phyloP scores from a whole-genome alignment of 1,140 invertebrate species.

The Bombus sylvicola region DNA sequence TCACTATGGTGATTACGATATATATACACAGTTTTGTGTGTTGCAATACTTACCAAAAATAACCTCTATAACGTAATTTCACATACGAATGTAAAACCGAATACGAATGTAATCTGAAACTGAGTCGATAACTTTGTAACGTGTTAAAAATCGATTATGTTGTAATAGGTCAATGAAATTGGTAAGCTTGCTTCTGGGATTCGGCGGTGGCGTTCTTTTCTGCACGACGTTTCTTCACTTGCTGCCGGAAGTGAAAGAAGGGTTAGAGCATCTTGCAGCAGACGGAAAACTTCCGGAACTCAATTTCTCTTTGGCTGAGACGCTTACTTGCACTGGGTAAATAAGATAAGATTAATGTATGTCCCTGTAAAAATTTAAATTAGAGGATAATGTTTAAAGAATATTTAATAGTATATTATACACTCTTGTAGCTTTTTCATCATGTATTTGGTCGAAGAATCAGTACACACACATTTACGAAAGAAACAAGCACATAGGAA shows the following conservation, averaged over 20 bases:
- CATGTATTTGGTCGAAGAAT: slow-evolving; percentile 93
- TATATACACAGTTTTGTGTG: background rate
- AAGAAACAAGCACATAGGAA: slow-evolving; percentile 67
- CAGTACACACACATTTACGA: slow-evolving; percentile 87
- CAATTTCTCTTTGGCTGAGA: slow-evolving; percentile 87
- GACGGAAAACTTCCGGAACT: slow-evolving; percentile 80
- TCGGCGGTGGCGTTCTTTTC: slow-evolving; percentile 95
- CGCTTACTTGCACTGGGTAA: slow-evolving; percentile 86
- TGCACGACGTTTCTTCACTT: slow-evolving; percentile 95
- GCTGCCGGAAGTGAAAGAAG: slow-evolving; percentile 92
- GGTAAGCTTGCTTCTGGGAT: slow-evolving; percentile 88
- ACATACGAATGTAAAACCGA: background rate
- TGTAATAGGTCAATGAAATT: slow-evolving; percentile 77
- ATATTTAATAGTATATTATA: background rate
- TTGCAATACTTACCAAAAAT: background rate
- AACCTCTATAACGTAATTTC: background rate
- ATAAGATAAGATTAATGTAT: slow-evolving; percentile 16
- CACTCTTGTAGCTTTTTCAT: slow-evolving; percentile 87
- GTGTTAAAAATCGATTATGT: background rate
- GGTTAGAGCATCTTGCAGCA: slow-evolving; percentile 84
- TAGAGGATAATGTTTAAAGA: background rate
- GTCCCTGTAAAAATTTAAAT: background rate
- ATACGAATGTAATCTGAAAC: background rate
- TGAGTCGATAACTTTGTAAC: background rate
- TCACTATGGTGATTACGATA: slow-evolving; percentile 6